phyloP scores from a whole-genome alignment of 2,888 invertebrate genomes.

The Taenaris catops region DNA sequence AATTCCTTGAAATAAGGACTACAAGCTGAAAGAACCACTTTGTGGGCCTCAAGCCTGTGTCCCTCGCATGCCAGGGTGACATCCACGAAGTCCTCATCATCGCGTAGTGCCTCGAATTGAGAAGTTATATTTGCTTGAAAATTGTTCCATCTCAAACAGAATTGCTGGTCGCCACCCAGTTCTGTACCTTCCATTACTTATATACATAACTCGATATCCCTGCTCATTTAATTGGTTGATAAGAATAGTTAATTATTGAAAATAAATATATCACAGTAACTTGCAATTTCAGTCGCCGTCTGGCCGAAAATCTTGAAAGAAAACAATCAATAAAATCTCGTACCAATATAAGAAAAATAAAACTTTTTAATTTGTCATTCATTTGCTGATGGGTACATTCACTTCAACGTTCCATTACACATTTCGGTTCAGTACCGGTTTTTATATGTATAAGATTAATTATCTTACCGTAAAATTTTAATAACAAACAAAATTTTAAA shows the following conservation, averaged over 20 bases:
- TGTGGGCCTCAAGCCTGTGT: slow-evolving; percentile 90
- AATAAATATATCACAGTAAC: slow-evolving; percentile 81
- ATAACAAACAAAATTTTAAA: no score
- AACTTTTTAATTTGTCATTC: slow-evolving; percentile 80
- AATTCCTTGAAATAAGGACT: slow-evolving; percentile 93
- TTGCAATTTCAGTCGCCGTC: slow-evolving; percentile 80
- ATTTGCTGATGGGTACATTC: slow-evolving; percentile 74
- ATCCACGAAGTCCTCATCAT: slow-evolving; percentile 93
- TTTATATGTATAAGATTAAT: slow-evolving; percentile 18
- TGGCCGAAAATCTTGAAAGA: slow-evolving; percentile 80
- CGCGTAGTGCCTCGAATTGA: slow-evolving; percentile 90
- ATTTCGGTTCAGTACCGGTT: slow-evolving; percentile 38
- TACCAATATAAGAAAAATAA: slow-evolving; percentile 81
- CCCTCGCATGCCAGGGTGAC: slow-evolving; percentile 93
- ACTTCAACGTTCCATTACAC: slow-evolving; percentile 71
- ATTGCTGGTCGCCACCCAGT: slow-evolving; percentile 88
- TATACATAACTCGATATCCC: slow-evolving; percentile 80
- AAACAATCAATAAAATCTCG: slow-evolving; percentile 81
- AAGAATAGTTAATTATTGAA: slow-evolving; percentile 77
- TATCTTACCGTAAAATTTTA: no score
- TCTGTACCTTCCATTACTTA: slow-evolving; percentile 81
- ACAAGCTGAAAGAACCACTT: slow-evolving; percentile 91
- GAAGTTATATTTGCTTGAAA: slow-evolving; percentile 93
- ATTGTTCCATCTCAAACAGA: slow-evolving; percentile 95
- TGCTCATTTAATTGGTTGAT: slow-evolving; percentile 80